Base-by-base conservation (phyloP, 2,888 invertebrate species). In the Agriotes lineatus region DNA sequence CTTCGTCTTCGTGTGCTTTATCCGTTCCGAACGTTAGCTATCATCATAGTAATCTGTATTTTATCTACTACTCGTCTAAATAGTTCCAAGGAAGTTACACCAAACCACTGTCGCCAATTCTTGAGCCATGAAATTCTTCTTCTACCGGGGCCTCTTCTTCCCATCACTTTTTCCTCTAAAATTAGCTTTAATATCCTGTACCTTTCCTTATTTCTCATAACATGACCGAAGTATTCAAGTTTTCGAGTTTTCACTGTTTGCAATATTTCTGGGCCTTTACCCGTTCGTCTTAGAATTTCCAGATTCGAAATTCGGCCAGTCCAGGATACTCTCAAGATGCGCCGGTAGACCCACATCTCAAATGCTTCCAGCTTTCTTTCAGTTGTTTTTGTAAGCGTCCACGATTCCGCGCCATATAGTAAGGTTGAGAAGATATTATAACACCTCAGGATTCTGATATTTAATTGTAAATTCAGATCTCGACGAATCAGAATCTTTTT, bases 361-460 rank as follows among this genome's bases (percentile, higher is more conserved):
- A 37, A 37, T 37, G n/a, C 9, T 37, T 37, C 37, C n/a, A 37
- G n/a, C 2, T 37, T 37, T 3, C n/a, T 37, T 37, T 37, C n/a
- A n/a, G 9, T 37, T 7, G n/a, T n/a, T n/a, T n/a, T n/a, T n/a
- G n/a, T n/a, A n/a, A n/a, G n/a, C 37, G 37, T 37, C 37, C n/a
- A n/a, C n/a, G 37, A 37, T n/a, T 37, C 37, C 9, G 37, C 37
- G 9, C n/a, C 37, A 10, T 37, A 37, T 3, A 6, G 18, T 19
- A 19, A 9, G 6, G 19, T 44, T 44, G 19, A 44, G 44, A 44
- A 44, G 10, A 18, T 44, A 44, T n/a, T n/a, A n/a, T 44, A 44
- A 10, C 44, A 44, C 19, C 44, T 18, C 44, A 44, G 44, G 44
- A 44, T 9, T 44, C 44, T 44, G 10, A 44, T 44, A 5, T 42